These are phyloP conservation scores for Edolisoma coerulescens DNA, from an alignment of 2,113 vertebrate genomes.

Conservation along the genomic window DNA sequence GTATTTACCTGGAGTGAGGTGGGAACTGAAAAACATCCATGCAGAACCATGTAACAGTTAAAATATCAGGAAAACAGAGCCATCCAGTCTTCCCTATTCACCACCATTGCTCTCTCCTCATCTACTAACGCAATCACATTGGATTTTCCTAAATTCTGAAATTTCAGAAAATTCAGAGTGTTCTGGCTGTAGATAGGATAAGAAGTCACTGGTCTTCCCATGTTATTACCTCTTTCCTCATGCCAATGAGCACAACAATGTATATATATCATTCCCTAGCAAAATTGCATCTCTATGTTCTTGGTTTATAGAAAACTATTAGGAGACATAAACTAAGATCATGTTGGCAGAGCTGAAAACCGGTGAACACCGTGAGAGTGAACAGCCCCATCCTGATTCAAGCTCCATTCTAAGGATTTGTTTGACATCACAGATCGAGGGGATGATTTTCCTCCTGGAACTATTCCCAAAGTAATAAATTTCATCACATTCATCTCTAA, in stretches of 20 bases:
- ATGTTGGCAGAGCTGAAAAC: neutral
- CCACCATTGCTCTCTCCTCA: neutral
- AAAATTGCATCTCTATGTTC: neutral
- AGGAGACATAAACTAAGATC: neutral
- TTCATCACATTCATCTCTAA: neutral
- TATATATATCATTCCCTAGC: neutral
- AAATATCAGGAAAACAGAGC: neutral
- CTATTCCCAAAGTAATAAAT: neutral
- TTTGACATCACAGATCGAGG: neutral
- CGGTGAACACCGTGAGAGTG: accelerated
- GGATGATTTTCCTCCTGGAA: neutral
- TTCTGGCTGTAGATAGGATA: neutral
- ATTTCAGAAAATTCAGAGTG: neutral
- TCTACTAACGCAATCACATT: neutral
- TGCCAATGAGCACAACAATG: neutral
- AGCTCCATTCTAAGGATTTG: neutral
- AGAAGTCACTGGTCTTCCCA: neutral
- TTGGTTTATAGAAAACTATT: neutral
- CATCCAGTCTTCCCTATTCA: neutral
- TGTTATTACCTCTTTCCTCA: neutral
- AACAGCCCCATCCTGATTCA: neutral
- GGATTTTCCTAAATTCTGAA: neutral
- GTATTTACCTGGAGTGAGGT: neutral
- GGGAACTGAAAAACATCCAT: neutral
- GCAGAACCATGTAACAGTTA: neutral